phyloP scores from a whole-genome alignment of 2,888 invertebrate genomes.

The Dicranocentrus wangi region DNA sequence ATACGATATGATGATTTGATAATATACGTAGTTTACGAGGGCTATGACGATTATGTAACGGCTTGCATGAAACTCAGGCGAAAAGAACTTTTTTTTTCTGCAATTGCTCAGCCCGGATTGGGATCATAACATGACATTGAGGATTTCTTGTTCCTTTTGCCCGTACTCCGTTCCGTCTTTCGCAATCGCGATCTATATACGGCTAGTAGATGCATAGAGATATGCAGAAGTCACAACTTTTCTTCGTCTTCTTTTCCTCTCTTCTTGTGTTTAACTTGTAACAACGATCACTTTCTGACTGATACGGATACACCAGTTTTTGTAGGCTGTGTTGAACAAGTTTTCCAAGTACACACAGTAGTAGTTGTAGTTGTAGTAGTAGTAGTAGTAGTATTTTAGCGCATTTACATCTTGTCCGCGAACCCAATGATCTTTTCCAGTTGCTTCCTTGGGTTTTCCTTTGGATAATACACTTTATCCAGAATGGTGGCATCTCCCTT shows the following conservation, averaged over 20 bases:
- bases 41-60: conserved; percentile 58
- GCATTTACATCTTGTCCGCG: conserved; percentile 2
- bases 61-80: conserved; percentile 20
- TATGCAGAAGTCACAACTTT: neutral
- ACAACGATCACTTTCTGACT: neutral
- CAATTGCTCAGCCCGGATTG: conserved; percentile 22
- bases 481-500: conserved; percentile 10
- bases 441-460: neutral
- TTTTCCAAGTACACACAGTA: conserved; percentile 1
- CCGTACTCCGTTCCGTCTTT: no score
- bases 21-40: conserved; percentile 65
- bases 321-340: neutral
- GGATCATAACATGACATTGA: conserved; percentile 51
- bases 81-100: conserved; percentile 18
- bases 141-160: conserved; percentile 16
- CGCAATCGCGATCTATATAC: no score
- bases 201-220: no score
- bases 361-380: no score
- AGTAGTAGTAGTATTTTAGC: no score
- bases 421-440: neutral
- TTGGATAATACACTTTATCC: neutral
- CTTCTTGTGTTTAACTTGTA: neutral
- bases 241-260: neutral
- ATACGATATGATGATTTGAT: conserved; percentile 66
- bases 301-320: neutral